These are phyloP conservation scores for Bujurquina vittata DNA, from an alignment of 2,113 vertebrate species.

Conservation along the genomic window DNA sequence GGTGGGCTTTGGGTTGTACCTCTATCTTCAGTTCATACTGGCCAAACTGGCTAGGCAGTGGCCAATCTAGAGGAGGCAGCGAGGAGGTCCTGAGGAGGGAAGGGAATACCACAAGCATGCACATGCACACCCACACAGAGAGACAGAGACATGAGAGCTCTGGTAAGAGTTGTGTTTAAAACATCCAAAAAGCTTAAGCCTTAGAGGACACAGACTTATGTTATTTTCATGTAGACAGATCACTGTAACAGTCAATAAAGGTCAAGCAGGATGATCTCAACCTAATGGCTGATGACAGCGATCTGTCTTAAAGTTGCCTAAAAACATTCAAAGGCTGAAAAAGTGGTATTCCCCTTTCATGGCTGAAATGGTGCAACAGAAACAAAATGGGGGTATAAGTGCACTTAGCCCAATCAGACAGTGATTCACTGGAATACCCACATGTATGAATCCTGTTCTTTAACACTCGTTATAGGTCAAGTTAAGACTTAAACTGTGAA, in stretches of 20 bases:
- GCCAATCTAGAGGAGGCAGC: slow-evolving; percentile 97
- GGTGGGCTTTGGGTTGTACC: slow-evolving; percentile 97
- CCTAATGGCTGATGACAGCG: not conserved
- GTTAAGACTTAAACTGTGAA: slow-evolving; percentile 45
- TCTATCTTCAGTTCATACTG: slow-evolving; percentile 98
- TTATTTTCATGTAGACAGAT: not conserved
- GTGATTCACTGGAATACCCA: slow-evolving; percentile 68
- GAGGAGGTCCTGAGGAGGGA: slow-evolving; percentile 90
- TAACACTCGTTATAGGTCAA: slow-evolving; percentile 52
- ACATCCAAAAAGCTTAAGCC: slow-evolving; percentile 2
- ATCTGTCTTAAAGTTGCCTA: not conserved
- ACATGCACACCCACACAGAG: slow-evolving; percentile 28
- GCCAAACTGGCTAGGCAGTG: slow-evolving; percentile 92
- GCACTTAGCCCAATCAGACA: slow-evolving; percentile 32
- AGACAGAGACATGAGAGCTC: slow-evolving; percentile 9
- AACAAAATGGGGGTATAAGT: slow-evolving; percentile 4
- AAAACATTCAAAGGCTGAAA: slow-evolving; percentile 11
- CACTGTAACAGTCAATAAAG: not conserved
- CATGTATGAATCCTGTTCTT: slow-evolving; percentile 37
- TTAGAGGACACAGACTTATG: not conserved
- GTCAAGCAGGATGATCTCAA: not conserved
- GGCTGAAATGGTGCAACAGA: slow-evolving; percentile 12
- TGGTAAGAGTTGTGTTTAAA: not conserved
- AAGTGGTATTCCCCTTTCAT: slow-evolving; percentile 47
- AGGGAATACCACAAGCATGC: slow-evolving; percentile 64